phyloP scores from a whole-genome alignment of 2,113 vertebrate species.

The Protobothrops mucrosquamatus region DNA sequence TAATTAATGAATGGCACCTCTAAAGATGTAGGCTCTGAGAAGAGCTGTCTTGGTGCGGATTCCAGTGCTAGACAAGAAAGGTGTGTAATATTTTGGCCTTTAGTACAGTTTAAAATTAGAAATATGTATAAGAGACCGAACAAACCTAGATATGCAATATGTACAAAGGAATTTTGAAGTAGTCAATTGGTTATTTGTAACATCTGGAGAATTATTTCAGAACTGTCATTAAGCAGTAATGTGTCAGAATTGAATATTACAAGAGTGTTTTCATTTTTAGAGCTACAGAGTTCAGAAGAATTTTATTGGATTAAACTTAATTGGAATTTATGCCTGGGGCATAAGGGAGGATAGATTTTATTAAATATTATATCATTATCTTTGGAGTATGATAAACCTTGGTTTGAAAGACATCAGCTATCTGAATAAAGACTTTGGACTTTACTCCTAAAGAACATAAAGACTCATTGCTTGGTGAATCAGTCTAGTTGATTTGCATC shows the following conservation, averaged over 20 bases:
- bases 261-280: slow-evolving; percentile 12
- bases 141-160: background rate
- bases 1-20: slow-evolving; percentile 60
- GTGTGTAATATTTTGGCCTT: slow-evolving; percentile 34
- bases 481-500: background rate
- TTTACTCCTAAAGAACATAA: background rate
- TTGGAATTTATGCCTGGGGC: background rate
- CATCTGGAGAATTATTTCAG: background rate
- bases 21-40: slow-evolving; percentile 54
- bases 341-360: background rate
- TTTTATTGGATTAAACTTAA: background rate
- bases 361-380: background rate
- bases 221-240: background rate
- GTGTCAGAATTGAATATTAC: background rate
- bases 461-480: background rate
- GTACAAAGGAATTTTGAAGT: background rate
- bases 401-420: background rate
- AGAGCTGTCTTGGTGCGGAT: slow-evolving; percentile 39
- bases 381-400: background rate
- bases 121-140: background rate
- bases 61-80: slow-evolving; percentile 48
- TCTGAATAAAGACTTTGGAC: background rate
- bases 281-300: background rate
- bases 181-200: background rate
- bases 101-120: slow-evolving; percentile 4